Percentiles rank a stretch among this genome's conserved stretches.
Conservation (phyloP, 92 coral and sea anemone species). For the Umimayanthus chanpuru region DNA sequence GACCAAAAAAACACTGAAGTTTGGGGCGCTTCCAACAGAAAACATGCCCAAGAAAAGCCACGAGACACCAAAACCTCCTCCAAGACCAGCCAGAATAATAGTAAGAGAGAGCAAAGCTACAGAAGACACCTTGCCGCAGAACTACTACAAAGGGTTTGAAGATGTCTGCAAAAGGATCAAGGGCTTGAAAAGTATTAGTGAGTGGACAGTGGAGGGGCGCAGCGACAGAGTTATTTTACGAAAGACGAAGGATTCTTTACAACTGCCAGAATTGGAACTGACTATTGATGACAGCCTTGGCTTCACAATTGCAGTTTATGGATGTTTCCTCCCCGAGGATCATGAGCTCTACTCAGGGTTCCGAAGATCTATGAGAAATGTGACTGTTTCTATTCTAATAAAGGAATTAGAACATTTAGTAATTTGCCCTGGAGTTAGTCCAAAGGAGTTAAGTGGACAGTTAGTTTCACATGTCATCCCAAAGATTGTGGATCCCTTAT, state of each 20-base stretch:
- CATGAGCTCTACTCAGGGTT: conserved; percentile 40
- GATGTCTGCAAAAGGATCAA: conserved; percentile 32
- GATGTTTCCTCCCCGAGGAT: conserved; percentile 60
- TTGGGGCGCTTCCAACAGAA: conserved; percentile 41
- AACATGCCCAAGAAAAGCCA: conserved; percentile 53
- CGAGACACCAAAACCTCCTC: conserved; percentile 29
- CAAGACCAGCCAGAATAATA: conserved; percentile 39
- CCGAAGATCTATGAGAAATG: conserved; percentile 49
- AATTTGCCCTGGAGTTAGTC: conserved; percentile 59
- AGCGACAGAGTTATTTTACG: conserved; percentile 46
- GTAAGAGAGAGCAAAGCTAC: conserved; percentile 20
- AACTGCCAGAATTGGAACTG: conserved; percentile 47
- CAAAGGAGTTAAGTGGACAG: conserved; percentile 46
- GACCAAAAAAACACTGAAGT: conserved; percentile 29
- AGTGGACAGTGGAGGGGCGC: conserved; percentile 45
- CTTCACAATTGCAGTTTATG: conserved; percentile 50
- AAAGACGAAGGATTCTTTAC: conserved; percentile 44
- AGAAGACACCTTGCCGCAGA: background rate
- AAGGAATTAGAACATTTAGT: conserved; percentile 19
- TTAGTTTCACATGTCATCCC: conserved; percentile 57
- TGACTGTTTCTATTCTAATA: conserved; percentile 47
- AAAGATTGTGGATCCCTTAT: conserved; percentile 53
- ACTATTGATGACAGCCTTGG: conserved; percentile 53
- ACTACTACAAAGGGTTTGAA: conserved; percentile 32
- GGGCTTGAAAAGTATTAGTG: conserved; percentile 46